Base-by-base conservation (phyloP, 2,113 vertebrate species). In the Lonchura striata region DNA sequence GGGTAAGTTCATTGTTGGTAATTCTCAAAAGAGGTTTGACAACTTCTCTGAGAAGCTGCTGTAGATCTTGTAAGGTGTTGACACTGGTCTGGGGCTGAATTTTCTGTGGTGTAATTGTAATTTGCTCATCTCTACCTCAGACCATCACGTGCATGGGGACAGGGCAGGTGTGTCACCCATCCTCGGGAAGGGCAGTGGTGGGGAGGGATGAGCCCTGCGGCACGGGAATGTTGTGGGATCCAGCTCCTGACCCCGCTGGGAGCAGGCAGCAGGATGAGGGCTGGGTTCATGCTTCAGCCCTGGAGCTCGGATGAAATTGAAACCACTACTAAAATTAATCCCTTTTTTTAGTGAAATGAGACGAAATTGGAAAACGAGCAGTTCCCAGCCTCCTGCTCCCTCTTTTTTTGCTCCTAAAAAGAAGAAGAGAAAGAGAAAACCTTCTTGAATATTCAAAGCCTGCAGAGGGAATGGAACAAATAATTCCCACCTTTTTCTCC, bases 141-240 rank as follows among this genome's bases (percentile, higher is more conserved):
- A 28, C 18, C 20, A 2, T 6, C 39, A 2, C 0, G 0, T 13
- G 42, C 39, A 0, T 2, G 24, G 33, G 59, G n/a, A 18, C 35
- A 37, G 61, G 24, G 65, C 7, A 7, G n/a, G 10, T 20, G 14
- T 7, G 24, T 14, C 49, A 49, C 21, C 47, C 28, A 1, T 33
- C 28, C 46, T 31, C 0, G 1, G 42, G 49, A 10, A 33, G 17
- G 15, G 52, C 2, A 13, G 3, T 22, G 61, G 9, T 16, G 59
- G 19, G 52, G n/a, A 71, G 42, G 69, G 39, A 20, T 3, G 50
- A 72, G 57, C 11, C 23, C 30, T 41, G 31, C 2, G 9, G 18
- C 5, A 8, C 0, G 1, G 76, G 46, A 42, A 11, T 15, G 37
- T 2, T 4, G n/a, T 3, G 16, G 22, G 39, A 21, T 13, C 27